Evolutionary conservation across 2,888 invertebrate species (phyloP).

Genomic region (Pachycephus smyrnensis): DNA sequence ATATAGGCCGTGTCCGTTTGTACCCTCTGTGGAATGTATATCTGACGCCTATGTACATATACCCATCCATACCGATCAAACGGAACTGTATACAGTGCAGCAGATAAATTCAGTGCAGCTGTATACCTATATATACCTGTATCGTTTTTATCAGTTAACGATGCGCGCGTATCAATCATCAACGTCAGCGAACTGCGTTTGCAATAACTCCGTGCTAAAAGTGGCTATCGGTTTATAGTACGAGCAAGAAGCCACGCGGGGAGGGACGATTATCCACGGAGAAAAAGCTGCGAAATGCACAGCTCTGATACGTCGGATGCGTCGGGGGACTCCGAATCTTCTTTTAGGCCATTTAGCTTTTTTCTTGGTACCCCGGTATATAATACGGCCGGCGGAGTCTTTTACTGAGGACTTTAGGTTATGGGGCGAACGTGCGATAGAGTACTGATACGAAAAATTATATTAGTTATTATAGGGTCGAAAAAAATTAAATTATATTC

Average conservation of each 20-base stretch:
- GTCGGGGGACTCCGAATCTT: not conserved
- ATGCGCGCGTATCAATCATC: slow-evolving; percentile 18
- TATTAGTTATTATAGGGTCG: not conserved
- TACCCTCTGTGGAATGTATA: not conserved
- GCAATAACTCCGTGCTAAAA: slow-evolving; percentile 5
- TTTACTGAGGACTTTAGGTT: not conserved
- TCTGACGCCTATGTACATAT: not conserved
- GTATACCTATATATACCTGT: not conserved
- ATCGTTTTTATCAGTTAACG: slow-evolving; percentile 14
- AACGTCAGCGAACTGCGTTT: slow-evolving; percentile 9
- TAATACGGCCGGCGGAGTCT: not conserved
- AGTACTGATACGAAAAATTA: not conserved
- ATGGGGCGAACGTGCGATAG: not conserved
- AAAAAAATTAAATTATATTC: not conserved
- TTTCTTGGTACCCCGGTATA: not conserved
- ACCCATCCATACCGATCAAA: not conserved
- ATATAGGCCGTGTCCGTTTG: slow-evolving; percentile 1
- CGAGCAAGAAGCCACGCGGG: not conserved
- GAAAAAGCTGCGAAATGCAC: not conserved
- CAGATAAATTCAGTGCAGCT: not conserved
- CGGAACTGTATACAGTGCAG: not conserved
- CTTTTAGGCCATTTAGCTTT: not conserved
- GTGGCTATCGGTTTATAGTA: not conserved
- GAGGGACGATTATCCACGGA: not conserved
- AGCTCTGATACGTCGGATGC: not conserved